phyloP scores from a whole-genome alignment of 2,113 vertebrate genomes.

The Ceyx cyanopectus region DNA sequence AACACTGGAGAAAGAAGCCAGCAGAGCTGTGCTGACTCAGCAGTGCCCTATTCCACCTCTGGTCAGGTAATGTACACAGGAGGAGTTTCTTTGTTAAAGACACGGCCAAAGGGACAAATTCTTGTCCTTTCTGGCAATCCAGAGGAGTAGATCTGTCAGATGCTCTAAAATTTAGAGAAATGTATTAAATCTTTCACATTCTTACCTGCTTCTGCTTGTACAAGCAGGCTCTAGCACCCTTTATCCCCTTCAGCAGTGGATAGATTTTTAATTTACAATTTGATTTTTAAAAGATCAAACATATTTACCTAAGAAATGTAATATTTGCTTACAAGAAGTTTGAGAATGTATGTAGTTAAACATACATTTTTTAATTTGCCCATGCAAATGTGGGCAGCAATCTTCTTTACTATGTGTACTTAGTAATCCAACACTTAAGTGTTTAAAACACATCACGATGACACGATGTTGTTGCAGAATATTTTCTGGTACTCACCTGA shows the following conservation, averaged over 20 bases:
- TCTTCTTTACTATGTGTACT: neutral
- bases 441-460: neutral
- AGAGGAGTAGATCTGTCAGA: neutral
- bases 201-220: neutral
- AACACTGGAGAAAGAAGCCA: conserved; percentile 44
- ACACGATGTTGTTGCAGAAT: neutral
- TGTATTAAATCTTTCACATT: neutral
- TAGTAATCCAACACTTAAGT: conserved; percentile 2
- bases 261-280: neutral
- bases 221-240: neutral
- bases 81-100: neutral
- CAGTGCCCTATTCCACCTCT: neutral
- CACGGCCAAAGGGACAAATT: neutral
- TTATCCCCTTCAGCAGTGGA: neutral
- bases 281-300: neutral
- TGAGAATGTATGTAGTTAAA: neutral
- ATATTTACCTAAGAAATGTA: neutral
- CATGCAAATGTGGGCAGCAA: neutral
- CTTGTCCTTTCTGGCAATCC: neutral
- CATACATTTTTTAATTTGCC: neutral
- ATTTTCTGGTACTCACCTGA: neutral
- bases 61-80: neutral
- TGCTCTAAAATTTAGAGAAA: neutral
- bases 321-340: neutral
- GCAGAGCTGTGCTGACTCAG: conserved; percentile 26